Evolutionary conservation across 1,140 invertebrate genomes (phyloP).

Genomic region (Papilio machaon): DNA sequence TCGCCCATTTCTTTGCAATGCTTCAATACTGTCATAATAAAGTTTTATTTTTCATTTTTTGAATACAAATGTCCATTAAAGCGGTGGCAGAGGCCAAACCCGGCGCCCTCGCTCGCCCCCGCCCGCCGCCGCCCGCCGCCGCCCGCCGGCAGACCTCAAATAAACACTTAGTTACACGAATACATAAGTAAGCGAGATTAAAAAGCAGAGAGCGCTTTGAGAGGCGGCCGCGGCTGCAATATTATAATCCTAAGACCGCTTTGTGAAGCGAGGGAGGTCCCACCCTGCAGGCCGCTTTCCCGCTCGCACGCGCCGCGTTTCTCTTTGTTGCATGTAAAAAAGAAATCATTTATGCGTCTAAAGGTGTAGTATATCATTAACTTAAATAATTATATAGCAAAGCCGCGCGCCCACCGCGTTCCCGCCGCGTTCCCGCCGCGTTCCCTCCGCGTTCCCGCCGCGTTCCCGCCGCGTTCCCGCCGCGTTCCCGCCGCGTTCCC

Average conservation of each 20-base stretch:
- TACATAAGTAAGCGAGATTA: constrained; percentile 70
- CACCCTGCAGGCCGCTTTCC: constrained; percentile 56
- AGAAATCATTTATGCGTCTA: constrained; percentile 70
- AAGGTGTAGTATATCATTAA: constrained; percentile 79
- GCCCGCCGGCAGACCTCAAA: background rate
- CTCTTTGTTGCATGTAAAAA: constrained; percentile 54
- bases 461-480: background rate
- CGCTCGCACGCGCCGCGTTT: constrained; percentile 47
- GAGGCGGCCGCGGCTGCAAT: constrained; percentile 55
- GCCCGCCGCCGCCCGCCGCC: background rate
- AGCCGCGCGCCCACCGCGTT: constrained; percentile 40
- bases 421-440: constrained; percentile 6
- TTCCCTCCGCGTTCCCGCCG: constrained; percentile 41
- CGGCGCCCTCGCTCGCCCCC: background rate
- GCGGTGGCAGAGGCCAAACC: background rate
- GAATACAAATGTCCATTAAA: background rate
- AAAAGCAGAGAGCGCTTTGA: constrained; percentile 62
- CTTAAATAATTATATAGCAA: constrained; percentile 77
- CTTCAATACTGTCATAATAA: constrained; percentile 14
- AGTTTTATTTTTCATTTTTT: constrained; percentile 2
- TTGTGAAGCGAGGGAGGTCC: constrained; percentile 54
- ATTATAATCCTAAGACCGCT: constrained; percentile 63
- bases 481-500: constrained; percentile 30
- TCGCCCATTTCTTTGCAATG: background rate
- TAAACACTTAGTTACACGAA: constrained; percentile 41